Base-by-base conservation (phyloP, 2,113 vertebrate species). In the Leucopsar rothschildi region DNA sequence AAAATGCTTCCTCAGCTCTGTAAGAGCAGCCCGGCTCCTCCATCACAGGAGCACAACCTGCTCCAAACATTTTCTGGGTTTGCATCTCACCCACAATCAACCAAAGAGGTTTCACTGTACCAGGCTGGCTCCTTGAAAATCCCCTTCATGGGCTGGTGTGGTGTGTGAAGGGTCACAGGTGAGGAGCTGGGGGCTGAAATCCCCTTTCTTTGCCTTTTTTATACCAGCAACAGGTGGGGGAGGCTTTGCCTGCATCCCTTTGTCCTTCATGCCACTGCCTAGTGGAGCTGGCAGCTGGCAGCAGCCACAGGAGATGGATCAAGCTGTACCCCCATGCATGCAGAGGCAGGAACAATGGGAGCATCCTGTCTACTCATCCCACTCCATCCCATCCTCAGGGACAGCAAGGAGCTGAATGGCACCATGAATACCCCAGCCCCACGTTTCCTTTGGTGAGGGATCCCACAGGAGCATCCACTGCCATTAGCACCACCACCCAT, bases 291-390 rank as follows among this genome's bases (percentile, higher is more conserved):
- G 55, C 44, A 69, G 64, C 59, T 0, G 0, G 31, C 52, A 69
- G 45, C 57, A 59, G 60, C n/a, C 2, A 1, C 0, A 0, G 61
- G 65, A 63, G 2, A 2, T 12, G 19, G 45, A 17, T 65, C 0
- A 0, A 55, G 70, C 27, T 60, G 27, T 82, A 44, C 3, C 29
- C 15, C 27, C 11, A 2, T 27, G 15, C 0, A 0, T 35, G 31
- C 39, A 69, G 12, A 9, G 35, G 25, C 28, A 69, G 55, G 25
- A 92, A 49, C 18, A 40, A 27, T 22, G 19, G 24, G 27, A 78
- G 5, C 17, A n/a, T 71, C 61, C 45, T 64, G 11, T 10, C 19
- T 44, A 2, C 22, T 24, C 42, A 37, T 28, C 57, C 29, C 42
- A 42, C 27, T 37, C 39, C 49, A 63, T 42, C 52, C 53, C 53